phyloP scores from a whole-genome alignment of 2,888 invertebrate species.

The Cephus pygmeus region DNA sequence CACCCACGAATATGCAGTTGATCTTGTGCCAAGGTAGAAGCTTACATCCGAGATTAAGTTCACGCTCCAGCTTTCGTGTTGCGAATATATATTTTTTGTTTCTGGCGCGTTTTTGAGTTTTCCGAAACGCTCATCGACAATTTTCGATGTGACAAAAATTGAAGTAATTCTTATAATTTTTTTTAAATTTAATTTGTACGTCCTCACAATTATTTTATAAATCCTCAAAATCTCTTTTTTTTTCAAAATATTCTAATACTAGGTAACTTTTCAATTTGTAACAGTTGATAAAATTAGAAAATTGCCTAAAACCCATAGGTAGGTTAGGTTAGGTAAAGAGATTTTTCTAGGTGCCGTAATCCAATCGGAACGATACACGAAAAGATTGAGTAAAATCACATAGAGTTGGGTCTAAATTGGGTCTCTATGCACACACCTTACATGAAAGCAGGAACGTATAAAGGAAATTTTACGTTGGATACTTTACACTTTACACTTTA shows the following conservation, averaged over 20 bases:
- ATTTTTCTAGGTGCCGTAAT: too few species aligned
- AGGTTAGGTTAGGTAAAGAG: too few species aligned
- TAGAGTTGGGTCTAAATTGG: too few species aligned
- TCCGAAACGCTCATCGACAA: background rate
- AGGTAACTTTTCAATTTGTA: slow-evolving; percentile 16
- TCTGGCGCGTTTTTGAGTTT: slow-evolving; percentile 6
- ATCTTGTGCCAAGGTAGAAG: slow-evolving; percentile 44
- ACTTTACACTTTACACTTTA: slow-evolving; percentile 40
- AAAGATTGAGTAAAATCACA: too few species aligned
- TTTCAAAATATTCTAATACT: too few species aligned
- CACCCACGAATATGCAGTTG: slow-evolving; percentile 29
- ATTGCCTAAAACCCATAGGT: too few species aligned
- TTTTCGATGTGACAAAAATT: background rate
- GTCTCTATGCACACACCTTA: background rate
- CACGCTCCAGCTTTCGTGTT: slow-evolving; percentile 42
- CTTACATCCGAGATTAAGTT: slow-evolving; percentile 31
- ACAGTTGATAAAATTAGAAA: slow-evolving; percentile 3
- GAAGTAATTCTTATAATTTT: too few species aligned
- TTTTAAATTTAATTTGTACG: too few species aligned
- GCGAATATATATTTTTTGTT: slow-evolving; percentile 46
- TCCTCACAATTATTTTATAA: too few species aligned
- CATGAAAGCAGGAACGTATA: background rate
- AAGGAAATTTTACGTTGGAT: slow-evolving; percentile 20
- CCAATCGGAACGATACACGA: too few species aligned
- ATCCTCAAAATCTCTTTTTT: too few species aligned